These are phyloP conservation scores for Microtus ochrogaster DNA, from an alignment of 2,113 vertebrate species.

Conservation along the genomic window DNA sequence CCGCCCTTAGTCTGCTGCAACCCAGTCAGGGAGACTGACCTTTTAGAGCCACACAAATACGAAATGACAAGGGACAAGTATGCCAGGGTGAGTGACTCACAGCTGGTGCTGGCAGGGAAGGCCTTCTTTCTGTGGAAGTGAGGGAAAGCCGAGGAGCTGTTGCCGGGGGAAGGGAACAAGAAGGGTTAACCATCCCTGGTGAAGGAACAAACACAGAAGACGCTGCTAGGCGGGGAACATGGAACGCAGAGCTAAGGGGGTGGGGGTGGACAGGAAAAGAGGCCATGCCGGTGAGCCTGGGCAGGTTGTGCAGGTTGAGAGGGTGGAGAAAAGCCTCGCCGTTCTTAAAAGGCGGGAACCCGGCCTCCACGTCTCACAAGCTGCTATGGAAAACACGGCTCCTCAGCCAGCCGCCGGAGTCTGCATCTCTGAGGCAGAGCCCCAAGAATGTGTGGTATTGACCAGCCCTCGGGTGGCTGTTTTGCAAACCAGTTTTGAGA, in stretches of 20 bases:
- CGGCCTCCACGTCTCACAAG: background rate
- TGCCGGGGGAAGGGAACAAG: background rate
- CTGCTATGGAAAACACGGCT: conserved; percentile 18
- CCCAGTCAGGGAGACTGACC: background rate
- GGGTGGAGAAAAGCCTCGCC: background rate
- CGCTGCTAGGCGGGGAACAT: background rate
- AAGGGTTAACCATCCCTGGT: background rate
- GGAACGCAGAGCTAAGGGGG: background rate
- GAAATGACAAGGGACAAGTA: conserved; percentile 17
- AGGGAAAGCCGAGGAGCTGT: background rate
- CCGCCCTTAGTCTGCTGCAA: background rate
- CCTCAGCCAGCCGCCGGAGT: background rate
- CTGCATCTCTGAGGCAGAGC: conserved; percentile 28
- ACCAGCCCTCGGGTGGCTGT: conserved; percentile 71
- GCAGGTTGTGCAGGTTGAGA: background rate
- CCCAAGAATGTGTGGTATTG: conserved; percentile 74
- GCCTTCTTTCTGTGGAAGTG: background rate
- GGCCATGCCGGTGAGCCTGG: background rate
- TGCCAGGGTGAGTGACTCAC: conserved; percentile 23
- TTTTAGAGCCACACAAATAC: conserved; percentile 8
- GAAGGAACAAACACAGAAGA: background rate
- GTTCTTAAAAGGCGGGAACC: background rate
- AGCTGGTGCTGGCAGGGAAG: background rate
- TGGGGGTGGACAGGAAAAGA: background rate
- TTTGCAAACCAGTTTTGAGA: conserved; percentile 46